Evolutionary conservation across 2,113 vertebrate species (phyloP).

Genomic region (Toxostoma redivivum): DNA sequence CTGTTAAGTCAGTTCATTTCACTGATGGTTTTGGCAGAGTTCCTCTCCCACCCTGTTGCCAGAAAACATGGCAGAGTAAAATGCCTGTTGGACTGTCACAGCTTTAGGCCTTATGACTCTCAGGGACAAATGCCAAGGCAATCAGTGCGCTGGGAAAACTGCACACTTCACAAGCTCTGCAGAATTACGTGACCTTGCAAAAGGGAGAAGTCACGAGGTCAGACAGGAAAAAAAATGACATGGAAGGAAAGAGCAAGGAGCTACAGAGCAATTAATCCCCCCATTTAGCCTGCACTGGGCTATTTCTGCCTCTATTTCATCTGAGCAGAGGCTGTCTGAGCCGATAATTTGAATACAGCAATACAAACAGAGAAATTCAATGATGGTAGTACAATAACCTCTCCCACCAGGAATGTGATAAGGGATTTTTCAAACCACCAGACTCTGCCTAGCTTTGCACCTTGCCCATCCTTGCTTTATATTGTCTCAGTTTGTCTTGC

Average conservation of each 20-base stretch:
- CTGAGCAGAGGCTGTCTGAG: neutral
- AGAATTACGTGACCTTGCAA: neutral
- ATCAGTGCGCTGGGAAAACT: neutral
- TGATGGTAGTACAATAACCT: neutral
- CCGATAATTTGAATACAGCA: neutral
- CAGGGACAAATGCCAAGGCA: conserved; percentile 35
- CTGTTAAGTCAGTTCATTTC: conserved; percentile 26
- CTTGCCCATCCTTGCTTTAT: neutral
- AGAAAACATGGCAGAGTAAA: conserved; percentile 45
- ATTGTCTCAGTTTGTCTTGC: neutral
- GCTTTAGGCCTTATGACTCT: conserved; percentile 54
- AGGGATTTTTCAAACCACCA: neutral
- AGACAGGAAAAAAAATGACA: neutral
- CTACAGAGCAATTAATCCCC: neutral
- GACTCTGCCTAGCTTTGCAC: neutral
- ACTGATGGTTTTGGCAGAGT: conserved; percentile 42
- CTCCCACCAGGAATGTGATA: neutral
- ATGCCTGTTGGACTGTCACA: conserved; percentile 36
- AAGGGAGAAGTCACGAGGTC: neutral
- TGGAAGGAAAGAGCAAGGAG: neutral
- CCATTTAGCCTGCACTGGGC: neutral
- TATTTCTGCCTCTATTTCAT: neutral
- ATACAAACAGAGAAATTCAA: neutral
- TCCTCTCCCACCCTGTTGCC: neutral
- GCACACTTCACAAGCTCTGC: neutral